Percentiles rank a stretch among this genome's conserved stretches.
phyloP scores from a whole-genome alignment of 2,888 invertebrate species.

The Melanchra persicariae region DNA sequence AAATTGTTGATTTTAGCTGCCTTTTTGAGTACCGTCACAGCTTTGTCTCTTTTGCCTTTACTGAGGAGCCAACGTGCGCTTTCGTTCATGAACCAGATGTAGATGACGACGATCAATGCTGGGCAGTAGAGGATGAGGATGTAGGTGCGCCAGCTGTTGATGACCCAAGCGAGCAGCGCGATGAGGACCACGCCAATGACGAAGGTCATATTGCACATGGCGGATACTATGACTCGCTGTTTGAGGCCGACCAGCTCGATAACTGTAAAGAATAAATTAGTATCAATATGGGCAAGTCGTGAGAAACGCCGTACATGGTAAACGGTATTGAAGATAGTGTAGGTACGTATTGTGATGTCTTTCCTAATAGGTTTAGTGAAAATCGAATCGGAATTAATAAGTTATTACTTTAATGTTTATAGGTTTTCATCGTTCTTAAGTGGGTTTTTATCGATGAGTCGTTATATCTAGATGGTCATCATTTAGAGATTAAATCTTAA shows the following conservation, averaged over 20 bases:
- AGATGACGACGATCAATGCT: slow-evolving; percentile 92
- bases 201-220: slow-evolving; percentile 94
- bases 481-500: not conserved
- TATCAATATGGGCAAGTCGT: slow-evolving; percentile 42
- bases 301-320: slow-evolving; percentile 39
- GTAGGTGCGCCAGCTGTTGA: slow-evolving; percentile 93
- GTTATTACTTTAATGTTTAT: not conserved
- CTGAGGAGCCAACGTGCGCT: slow-evolving; percentile 95
- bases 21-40: slow-evolving; percentile 91
- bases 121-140: slow-evolving; percentile 93
- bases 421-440: not conserved
- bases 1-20: slow-evolving; percentile 92
- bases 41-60: slow-evolving; percentile 92
- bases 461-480: not conserved
- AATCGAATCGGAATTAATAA: slow-evolving; percentile 15
- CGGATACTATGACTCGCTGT: slow-evolving; percentile 94
- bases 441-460: not conserved
- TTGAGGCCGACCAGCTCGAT: slow-evolving; percentile 95
- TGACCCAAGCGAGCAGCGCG: slow-evolving; percentile 93
- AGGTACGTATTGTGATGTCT: slow-evolving; percentile 15
- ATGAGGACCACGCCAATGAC: slow-evolving; percentile 94
- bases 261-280: slow-evolving; percentile 85
- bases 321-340: slow-evolving; percentile 39
- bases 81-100: slow-evolving; percentile 94
- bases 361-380: slow-evolving; percentile 23